Percentiles rank a stretch among this genome's conserved stretches.
Conservation (phyloP, 2,113 vertebrate genomes). For the Chascanopsetta lugubris region DNA sequence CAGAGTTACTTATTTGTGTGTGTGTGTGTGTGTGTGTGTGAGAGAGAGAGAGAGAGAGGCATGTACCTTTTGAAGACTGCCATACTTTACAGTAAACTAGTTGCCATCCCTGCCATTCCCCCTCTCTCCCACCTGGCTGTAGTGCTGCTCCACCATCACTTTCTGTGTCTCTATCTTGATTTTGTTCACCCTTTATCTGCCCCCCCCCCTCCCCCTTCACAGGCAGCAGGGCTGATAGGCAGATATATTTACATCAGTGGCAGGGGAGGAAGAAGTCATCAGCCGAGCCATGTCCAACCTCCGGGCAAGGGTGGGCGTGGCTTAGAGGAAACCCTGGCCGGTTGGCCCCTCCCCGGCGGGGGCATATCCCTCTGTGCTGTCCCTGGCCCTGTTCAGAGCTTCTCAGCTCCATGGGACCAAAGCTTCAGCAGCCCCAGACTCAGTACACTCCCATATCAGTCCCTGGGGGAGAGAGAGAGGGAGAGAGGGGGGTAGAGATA, state of each 20-base stretch:
- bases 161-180: constrained; percentile 44
- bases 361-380: constrained; percentile 83
- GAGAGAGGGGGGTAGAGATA: no score
- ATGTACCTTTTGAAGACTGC: no score
- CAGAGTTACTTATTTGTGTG: no score
- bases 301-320: constrained; percentile 76
- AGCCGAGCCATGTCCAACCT: constrained; percentile 59
- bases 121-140: constrained; percentile 32
- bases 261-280: constrained; percentile 67
- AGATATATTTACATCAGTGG: constrained; percentile 75
- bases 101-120: constrained; percentile 17
- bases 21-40: no score
- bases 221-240: constrained; percentile 66
- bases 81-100: no score
- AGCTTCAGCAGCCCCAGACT: constrained; percentile 62
- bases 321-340: constrained; percentile 73
- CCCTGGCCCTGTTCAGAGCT: constrained; percentile 81
- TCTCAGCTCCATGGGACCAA: constrained; percentile 88
- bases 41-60: no score
- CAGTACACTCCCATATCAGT: constrained; percentile 54
- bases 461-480: constrained; percentile 54
- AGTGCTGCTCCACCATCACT: constrained; percentile 43
- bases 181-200: constrained; percentile 10
- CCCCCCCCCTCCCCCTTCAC: constrained; percentile 45
- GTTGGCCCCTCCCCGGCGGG: constrained; percentile 76